phyloP scores from a whole-genome alignment of 2,888 invertebrate species.

The Leucania comma region DNA sequence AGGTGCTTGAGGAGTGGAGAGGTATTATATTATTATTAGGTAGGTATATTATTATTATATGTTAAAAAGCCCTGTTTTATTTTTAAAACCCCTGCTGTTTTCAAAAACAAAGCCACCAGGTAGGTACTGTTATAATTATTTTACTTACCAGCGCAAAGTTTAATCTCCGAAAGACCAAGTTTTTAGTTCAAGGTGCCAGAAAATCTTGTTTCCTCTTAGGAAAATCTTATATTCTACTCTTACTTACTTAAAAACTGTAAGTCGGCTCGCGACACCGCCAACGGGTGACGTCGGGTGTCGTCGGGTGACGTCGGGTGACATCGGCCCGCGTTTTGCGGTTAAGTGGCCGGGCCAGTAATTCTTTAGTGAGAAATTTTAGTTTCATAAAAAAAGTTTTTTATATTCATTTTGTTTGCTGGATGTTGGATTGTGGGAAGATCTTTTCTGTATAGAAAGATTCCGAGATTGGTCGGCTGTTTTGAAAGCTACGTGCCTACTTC shows the following conservation, averaged over 20 bases:
- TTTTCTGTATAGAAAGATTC: background rate
- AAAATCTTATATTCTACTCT: conserved; percentile 22
- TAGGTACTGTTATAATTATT: background rate
- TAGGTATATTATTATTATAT: too few relatives aligned
- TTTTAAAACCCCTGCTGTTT: too few relatives aligned
- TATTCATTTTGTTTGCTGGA: conserved; percentile 15
- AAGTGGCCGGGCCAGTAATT: conserved; percentile 35
- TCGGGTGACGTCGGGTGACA: conserved; percentile 31
- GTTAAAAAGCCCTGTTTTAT: too few relatives aligned
- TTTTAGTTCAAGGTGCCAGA: conserved; percentile 10
- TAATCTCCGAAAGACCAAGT: background rate
- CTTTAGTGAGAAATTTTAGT: conserved; percentile 30
- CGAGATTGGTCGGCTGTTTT: background rate
- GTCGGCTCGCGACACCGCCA: conserved; percentile 3
- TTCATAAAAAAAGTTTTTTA: conserved; percentile 9
- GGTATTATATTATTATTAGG: too few relatives aligned
- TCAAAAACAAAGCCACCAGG: too few relatives aligned
- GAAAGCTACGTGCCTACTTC: background rate
- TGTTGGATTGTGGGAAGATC: too few relatives aligned
- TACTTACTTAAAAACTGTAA: conserved; percentile 35
- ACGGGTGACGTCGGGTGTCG: background rate
- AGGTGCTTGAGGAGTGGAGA: too few relatives aligned
- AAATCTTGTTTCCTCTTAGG: conserved; percentile 22
- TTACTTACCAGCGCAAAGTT: background rate
- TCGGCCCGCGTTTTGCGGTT: conserved; percentile 42